Base-by-base conservation (phyloP, 2,888 invertebrate genomes). In the Saturnia japonica region DNA sequence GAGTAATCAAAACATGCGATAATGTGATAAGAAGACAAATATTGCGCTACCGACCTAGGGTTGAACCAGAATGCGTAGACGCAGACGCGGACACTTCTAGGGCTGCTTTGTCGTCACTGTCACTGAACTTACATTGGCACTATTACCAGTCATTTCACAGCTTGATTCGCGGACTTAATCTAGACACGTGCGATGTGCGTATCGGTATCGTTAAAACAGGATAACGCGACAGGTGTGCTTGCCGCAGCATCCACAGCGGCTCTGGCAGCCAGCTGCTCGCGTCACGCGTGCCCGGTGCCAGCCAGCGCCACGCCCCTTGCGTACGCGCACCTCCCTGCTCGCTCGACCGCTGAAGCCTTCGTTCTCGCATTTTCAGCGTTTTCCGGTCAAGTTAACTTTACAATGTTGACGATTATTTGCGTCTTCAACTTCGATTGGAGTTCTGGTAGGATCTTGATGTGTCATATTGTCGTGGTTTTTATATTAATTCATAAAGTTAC, bases 201-300 rank as follows among this genome's bases (percentile, higher is more conserved):
- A 74, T 71, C 77, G 71, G 74, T 68, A 74, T 77, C 73, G 77
- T 72, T 70, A 70, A 69, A 70, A 69, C 42, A 47, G 28, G 74
- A 72, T 77, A 81, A 82, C 74, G 72, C 77, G 83, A 86, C 89
- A 90, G 88, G 92, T 91, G 90, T 87, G 91, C 80, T 77, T 84
- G 86, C 85, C 88, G 88, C 93, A 93, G 92, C 93, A 90, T 93
- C 92, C 89, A 86, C 86, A 81, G 84, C 88, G 87, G 87, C 83
- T 91, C 83, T 93, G 92, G 78, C 83, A 80, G 76, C 75, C 81
- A 77, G 74, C 76, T 74, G 75, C 75, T 73, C 68, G 71, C 73
- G 74, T 70, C 43, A 43, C 43, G 43, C 43, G 43, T 43, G 12
- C 9, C 43, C 12, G 12, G 43, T 22, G 22, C 54, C 54, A 22